These are phyloP conservation scores for Mandrillus leucophaeus DNA, from an alignment of 2,113 vertebrate species.

Conservation along the genomic window DNA sequence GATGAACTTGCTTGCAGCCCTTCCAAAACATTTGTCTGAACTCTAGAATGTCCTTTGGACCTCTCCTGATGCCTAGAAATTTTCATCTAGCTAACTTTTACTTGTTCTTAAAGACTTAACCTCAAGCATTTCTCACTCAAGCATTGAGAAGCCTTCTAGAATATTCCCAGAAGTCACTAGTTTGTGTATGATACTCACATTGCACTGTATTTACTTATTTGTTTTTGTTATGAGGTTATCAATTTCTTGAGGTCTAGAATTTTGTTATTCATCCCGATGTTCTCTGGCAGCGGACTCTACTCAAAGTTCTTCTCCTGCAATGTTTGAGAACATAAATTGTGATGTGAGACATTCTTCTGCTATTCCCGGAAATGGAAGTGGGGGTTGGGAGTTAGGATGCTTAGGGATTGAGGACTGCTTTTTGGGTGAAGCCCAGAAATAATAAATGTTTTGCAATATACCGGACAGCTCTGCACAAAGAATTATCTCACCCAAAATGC, in stretches of 20 bases:
- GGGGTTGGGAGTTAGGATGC: background rate
- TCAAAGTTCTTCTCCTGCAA: background rate
- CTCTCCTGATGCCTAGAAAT: background rate
- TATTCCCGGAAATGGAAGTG: background rate
- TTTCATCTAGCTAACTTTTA: background rate
- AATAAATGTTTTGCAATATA: background rate
- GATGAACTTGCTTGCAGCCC: background rate
- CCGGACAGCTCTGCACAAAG: background rate
- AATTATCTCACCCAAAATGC: background rate
- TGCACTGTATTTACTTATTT: background rate
- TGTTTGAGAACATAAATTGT: slow-evolving; percentile 29
- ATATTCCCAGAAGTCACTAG: background rate
- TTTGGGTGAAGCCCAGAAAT: background rate
- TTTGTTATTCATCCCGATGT: background rate
- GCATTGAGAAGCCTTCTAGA: background rate
- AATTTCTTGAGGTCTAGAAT: background rate
- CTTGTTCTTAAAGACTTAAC: background rate
- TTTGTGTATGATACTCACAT: background rate
- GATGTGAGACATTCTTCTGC: background rate
- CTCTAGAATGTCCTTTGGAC: background rate
- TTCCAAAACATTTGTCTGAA: background rate
- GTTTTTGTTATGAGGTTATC: background rate
- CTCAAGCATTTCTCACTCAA: background rate
- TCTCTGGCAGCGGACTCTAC: background rate
- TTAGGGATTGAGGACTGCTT: background rate